These are phyloP conservation scores for Trachemys scripta DNA, from an alignment of 2,113 vertebrate genomes.

Conservation along the genomic window DNA sequence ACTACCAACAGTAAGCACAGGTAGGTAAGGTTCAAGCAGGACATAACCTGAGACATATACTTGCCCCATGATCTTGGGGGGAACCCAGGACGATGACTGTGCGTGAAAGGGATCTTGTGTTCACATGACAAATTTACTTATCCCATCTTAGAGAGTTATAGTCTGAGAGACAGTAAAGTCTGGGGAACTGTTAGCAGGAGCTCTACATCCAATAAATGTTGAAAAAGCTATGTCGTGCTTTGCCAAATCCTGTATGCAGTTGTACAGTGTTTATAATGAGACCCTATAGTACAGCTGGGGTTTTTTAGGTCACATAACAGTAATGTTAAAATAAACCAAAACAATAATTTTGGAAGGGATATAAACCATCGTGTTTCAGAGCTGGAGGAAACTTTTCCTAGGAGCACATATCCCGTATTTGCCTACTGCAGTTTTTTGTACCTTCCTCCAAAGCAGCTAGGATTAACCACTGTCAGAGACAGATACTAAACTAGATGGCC, in stretches of 20 bases:
- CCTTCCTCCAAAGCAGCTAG: background rate
- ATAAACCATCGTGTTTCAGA: background rate
- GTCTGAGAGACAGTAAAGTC: too few species aligned
- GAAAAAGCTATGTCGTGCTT: too few species aligned
- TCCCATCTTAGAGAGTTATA: too few species aligned
- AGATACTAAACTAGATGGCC: background rate
- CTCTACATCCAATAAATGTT: too few species aligned
- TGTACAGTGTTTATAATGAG: background rate
- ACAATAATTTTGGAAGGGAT: background rate
- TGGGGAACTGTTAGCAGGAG: too few species aligned
- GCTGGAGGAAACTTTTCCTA: background rate
- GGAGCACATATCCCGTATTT: background rate
- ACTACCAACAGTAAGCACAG: too few species aligned
- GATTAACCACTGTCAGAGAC: background rate
- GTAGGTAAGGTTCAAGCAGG: too few species aligned
- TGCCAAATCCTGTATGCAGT: background rate
- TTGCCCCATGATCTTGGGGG: too few species aligned
- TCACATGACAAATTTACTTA: too few species aligned
- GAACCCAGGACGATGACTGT: too few species aligned
- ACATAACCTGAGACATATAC: too few species aligned
- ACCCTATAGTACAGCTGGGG: background rate
- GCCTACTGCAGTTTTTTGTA: background rate
- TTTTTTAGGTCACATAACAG: background rate
- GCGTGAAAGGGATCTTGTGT: too few species aligned
- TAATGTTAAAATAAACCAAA: background rate